These are phyloP conservation scores for Tangara arthus DNA, from an alignment of 2,797 vertebrate species.

Conservation along the genomic window DNA sequence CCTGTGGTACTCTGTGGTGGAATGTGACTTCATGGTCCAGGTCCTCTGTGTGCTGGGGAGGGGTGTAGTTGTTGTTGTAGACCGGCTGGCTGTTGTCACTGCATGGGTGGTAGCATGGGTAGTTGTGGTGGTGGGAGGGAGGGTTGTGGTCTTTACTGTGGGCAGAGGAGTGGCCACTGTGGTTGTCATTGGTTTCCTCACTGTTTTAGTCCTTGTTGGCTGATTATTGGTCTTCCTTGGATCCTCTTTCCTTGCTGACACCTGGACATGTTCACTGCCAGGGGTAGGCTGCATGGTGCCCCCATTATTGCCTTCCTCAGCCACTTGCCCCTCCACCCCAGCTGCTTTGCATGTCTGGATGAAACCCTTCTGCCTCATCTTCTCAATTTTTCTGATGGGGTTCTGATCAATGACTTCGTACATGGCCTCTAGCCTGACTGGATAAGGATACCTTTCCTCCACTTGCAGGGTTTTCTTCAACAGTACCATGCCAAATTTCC, in stretches of 20 bases:
- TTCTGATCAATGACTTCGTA: constrained; percentile 94
- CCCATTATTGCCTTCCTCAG: constrained; percentile 73
- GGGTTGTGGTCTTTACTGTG: constrained; percentile 70
- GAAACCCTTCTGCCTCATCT: constrained; percentile 93
- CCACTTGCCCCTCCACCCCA: constrained; percentile 91
- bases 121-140: constrained; percentile 67
- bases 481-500: constrained; percentile 97
- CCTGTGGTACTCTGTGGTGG: constrained; percentile 66
- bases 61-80: constrained; percentile 48
- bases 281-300: background rate
- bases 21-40: constrained; percentile 74
- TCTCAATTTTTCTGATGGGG: constrained; percentile 91
- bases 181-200: constrained; percentile 69
- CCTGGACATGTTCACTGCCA: constrained; percentile 7
- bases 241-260: constrained; percentile 57
- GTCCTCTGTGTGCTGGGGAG: constrained; percentile 77
- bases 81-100: constrained; percentile 46
- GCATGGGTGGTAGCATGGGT: constrained; percentile 40
- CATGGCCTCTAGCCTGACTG: constrained; percentile 94
- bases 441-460: constrained; percentile 95
- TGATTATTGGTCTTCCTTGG: constrained; percentile 66
- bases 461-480: constrained; percentile 95
- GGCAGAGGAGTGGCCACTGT: constrained; percentile 58
- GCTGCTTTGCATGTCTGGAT: constrained; percentile 92
- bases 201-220: constrained; percentile 73